Conservation (phyloP, 2,113 vertebrate genomes). For the Ondatra zibethicus region DNA sequence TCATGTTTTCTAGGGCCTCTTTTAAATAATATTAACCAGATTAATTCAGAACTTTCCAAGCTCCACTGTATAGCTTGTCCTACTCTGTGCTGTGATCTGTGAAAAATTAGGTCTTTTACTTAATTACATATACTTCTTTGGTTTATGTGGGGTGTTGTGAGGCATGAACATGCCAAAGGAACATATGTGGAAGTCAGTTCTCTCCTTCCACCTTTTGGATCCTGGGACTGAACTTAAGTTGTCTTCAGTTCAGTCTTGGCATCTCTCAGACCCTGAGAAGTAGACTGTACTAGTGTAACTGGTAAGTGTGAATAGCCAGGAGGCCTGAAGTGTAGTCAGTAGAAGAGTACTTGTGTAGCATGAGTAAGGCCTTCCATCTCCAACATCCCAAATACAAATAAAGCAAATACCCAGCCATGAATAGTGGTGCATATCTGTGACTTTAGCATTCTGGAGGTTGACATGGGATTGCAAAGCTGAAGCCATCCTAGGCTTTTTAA, state of each 20-base stretch:
- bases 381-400: neutral
- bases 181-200: neutral
- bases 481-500: neutral
- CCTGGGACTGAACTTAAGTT: neutral
- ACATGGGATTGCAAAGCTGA: neutral
- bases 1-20: neutral
- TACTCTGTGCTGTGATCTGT: neutral
- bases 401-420: neutral
- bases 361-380: neutral
- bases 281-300: neutral
- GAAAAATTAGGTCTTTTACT: neutral
- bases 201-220: neutral
- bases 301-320: neutral
- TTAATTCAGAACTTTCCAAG: neutral
- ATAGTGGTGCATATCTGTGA: neutral
- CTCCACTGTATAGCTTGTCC: neutral
- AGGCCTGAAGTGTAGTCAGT: neutral
- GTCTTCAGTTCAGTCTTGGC: neutral
- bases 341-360: neutral
- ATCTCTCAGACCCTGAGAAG: neutral
- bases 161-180: neutral
- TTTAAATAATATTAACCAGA: slow-evolving; percentile 6
- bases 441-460: neutral
- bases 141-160: neutral
- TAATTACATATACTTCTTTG: neutral